Conservation (phyloP, 2,888 invertebrate genomes). For the Leptopilina syphax region DNA sequence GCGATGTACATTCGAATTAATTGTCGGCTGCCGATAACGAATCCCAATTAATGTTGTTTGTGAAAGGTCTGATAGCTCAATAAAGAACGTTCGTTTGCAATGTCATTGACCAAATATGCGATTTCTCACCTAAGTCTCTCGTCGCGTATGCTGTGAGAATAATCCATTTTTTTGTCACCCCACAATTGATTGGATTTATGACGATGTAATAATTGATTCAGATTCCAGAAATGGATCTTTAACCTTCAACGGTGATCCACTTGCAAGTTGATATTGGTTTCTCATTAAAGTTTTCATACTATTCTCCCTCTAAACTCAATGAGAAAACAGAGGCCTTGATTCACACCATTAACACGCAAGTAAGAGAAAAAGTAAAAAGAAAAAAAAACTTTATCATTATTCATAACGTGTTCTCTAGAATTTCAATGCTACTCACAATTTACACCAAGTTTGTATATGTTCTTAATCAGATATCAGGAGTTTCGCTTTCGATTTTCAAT, state of each 20-base stretch:
- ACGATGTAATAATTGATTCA: slow-evolving; percentile 50
- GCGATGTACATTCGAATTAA: slow-evolving; percentile 19
- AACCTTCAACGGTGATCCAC: slow-evolving; percentile 44
- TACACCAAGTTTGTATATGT: neutral
- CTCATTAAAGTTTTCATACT: slow-evolving; percentile 28
- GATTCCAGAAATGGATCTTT: slow-evolving; percentile 45
- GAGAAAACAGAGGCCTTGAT: slow-evolving; percentile 41
- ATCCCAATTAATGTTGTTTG: slow-evolving; percentile 49
- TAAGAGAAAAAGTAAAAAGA: too few species aligned
- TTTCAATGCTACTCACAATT: slow-evolving; percentile 28
- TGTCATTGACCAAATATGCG: slow-evolving; percentile 29
- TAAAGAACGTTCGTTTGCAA: slow-evolving; percentile 41
- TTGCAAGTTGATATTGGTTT: slow-evolving; percentile 9
- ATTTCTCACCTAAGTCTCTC: slow-evolving; percentile 3
- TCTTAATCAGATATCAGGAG: neutral
- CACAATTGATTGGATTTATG: slow-evolving; percentile 51
- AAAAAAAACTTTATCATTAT: slow-evolving; percentile 6
- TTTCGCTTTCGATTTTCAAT: neutral
- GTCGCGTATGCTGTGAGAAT: slow-evolving; percentile 17
- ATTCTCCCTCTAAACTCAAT: slow-evolving; percentile 40
- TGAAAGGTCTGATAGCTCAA: slow-evolving; percentile 54
- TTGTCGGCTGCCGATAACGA: slow-evolving; percentile 44
- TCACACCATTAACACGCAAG: slow-evolving; percentile 9
- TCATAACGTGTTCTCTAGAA: neutral
- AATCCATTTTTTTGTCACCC: slow-evolving; percentile 3